phyloP scores from a whole-genome alignment of 2,888 invertebrate species.

The Melieria picta region DNA sequence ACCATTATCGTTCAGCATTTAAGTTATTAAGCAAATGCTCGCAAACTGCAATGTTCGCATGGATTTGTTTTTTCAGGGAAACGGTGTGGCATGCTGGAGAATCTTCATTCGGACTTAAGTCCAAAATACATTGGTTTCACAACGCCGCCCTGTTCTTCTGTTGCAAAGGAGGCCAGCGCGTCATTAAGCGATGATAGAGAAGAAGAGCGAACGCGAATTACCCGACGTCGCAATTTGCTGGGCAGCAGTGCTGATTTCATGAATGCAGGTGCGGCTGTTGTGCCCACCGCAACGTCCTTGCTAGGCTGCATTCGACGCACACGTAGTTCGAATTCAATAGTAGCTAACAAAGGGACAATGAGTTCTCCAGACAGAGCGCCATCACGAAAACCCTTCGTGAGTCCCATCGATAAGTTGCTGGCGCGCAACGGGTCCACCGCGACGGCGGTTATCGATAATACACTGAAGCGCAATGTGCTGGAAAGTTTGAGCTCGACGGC shows the following conservation, averaged over 20 bases:
- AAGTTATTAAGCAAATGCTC: no score
- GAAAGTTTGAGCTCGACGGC: no score
- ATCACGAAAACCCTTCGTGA: slow-evolving; percentile 50
- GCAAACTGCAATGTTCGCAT: background rate
- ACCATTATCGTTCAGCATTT: background rate
- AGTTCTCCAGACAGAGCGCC: slow-evolving; percentile 33
- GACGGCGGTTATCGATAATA: slow-evolving; percentile 40
- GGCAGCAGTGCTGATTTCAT: slow-evolving; percentile 5
- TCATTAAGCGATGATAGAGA: slow-evolving; percentile 34
- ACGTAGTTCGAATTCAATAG: slow-evolving; percentile 29
- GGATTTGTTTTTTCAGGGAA: slow-evolving; percentile 47
- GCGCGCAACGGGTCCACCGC: slow-evolving; percentile 57
- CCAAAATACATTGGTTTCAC: slow-evolving; percentile 62
- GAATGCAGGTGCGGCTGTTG: background rate
- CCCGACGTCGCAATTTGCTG: slow-evolving; percentile 13
- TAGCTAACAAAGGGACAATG: slow-evolving; percentile 16
- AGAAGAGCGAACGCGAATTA: slow-evolving; percentile 22
- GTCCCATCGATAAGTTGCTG: slow-evolving; percentile 62
- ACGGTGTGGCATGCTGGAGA: slow-evolving; percentile 51
- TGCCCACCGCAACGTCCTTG: background rate
- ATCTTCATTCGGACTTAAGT: slow-evolving; percentile 59
- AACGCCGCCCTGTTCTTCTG: slow-evolving; percentile 43
- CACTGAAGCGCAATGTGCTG: background rate
- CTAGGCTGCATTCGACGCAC: slow-evolving; percentile 42
- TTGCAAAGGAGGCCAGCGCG: slow-evolving; percentile 27